Conservation (phyloP, 2,888 invertebrate genomes). For the Troglohyphantes excavatus region DNA sequence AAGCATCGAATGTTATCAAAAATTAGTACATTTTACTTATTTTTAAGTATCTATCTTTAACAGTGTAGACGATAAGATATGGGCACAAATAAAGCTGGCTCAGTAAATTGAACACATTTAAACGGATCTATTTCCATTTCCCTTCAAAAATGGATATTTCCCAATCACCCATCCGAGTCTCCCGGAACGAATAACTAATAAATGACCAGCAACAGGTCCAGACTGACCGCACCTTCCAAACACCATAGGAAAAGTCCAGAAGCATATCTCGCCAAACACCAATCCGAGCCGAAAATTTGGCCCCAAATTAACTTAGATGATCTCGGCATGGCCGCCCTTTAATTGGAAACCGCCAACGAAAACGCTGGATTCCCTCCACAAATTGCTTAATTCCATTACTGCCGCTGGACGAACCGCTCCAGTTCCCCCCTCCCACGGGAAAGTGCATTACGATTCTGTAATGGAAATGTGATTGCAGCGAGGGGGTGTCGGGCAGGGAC, state of each 20-base stretch:
- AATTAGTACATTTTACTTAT: no score
- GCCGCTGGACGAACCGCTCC: background rate
- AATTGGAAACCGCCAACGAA: conserved; percentile 52
- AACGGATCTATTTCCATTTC: no score
- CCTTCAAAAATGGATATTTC: no score
- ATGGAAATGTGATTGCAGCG: conserved; percentile 43
- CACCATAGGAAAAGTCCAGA: background rate
- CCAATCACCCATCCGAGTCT: no score
- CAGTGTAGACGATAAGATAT: no score
- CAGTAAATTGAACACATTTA: no score
- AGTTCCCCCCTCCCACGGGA: conserved; percentile 14
- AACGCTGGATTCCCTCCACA: conserved; percentile 29
- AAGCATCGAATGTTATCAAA: no score
- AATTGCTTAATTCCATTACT: conserved; percentile 65
- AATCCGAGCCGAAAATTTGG: conserved; percentile 27
- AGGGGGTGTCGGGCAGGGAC: background rate
- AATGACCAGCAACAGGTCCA: background rate
- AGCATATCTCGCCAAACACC: background rate
- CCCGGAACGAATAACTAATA: no score
- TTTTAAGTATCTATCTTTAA: no score
- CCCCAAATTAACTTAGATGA: conserved; percentile 29
- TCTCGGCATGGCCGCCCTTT: conserved; percentile 4
- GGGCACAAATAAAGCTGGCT: no score
- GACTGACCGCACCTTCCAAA: no score
- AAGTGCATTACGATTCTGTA: conserved; percentile 43